Conservation (phyloP, 2,888 invertebrate species). For the Neoitamus cyanurus region DNA sequence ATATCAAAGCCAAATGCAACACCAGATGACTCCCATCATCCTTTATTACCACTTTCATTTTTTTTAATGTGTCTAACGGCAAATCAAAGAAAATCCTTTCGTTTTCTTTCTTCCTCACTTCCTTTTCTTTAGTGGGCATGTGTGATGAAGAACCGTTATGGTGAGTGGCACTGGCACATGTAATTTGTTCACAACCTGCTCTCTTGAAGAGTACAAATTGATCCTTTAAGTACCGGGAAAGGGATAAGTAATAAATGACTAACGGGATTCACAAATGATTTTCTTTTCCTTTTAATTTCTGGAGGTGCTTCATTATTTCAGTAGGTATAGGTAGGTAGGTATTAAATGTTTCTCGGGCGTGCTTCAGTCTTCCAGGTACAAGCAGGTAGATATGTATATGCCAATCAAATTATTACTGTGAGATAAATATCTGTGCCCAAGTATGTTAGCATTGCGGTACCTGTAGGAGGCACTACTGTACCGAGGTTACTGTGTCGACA, state of each 20-base stretch:
- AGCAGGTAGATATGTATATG: background rate
- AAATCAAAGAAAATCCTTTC: conserved; percentile 26
- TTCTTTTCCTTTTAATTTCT: background rate
- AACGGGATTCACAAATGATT: background rate
- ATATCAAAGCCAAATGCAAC: background rate
- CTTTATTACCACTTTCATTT: conserved; percentile 13
- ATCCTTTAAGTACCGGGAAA: conserved; percentile 2
- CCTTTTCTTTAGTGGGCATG: background rate
- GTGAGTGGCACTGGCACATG: background rate
- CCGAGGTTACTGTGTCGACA: too few species aligned
- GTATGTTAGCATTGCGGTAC: too few species aligned
- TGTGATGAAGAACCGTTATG: background rate
- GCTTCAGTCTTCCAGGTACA: background rate
- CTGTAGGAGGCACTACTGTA: too few species aligned
- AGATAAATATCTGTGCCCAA: too few species aligned
- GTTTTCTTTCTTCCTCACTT: background rate
- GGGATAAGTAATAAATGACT: background rate
- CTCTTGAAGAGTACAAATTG: background rate
- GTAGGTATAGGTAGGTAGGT: background rate
- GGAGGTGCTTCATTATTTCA: background rate
- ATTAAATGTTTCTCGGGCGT: background rate
- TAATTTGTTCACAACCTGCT: conserved; percentile 4
- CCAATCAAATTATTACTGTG: too few species aligned
- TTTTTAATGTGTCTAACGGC: background rate
- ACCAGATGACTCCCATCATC: background rate